Base-by-base conservation (phyloP, 2,797 vertebrate genomes). In the Pagetopsis macropterus region DNA sequence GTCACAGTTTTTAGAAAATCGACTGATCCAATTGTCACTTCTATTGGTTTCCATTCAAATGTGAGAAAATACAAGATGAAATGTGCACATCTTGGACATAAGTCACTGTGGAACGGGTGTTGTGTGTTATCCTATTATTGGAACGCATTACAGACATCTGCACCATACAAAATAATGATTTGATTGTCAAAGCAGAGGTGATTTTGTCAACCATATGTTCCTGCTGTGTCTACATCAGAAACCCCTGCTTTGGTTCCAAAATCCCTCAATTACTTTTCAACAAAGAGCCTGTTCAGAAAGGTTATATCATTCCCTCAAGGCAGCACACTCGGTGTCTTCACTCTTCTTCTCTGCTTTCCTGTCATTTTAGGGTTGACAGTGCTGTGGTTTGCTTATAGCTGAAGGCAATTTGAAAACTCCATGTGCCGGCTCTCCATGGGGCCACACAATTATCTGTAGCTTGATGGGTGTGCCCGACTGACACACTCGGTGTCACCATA, bases 361-460 rank as follows among this genome's bases (percentile, higher is more conserved):
- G 40, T 77, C 71, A 66, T 76, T 76, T 76, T 65, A 64, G 13
- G 49, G 90, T 88, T 73, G 81, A 87, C 85, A 68, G 37, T 78
- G 72, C 70, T 76, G 73, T 68, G 52, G 81, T 74, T 74, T 45
- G 82, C 75, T 65, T 52, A 73, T 83, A 77, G 82, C 88, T 85
- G 54, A 81, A 80, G 84, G 83, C 87, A 75, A 79, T 65, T 81
- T 77, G 49, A 70, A 27, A 89, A 86, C 79, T 82, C 76, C 72
- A 61, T 70, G 82, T 52, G 69, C 70, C 56, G 66, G 65, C 86
- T 77, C 84, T 85, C 64, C 49, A 75, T 77, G 84, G 84, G 57
- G 71, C 85, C 75, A 82, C 79, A 80, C 91, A 90, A 90, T 93
- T 91, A 93, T 88, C 81, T 65, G 46, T 72, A 65, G 75, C 76